Conservation (phyloP, 2,888 invertebrate species). For the Geophilus truncorum region DNA sequence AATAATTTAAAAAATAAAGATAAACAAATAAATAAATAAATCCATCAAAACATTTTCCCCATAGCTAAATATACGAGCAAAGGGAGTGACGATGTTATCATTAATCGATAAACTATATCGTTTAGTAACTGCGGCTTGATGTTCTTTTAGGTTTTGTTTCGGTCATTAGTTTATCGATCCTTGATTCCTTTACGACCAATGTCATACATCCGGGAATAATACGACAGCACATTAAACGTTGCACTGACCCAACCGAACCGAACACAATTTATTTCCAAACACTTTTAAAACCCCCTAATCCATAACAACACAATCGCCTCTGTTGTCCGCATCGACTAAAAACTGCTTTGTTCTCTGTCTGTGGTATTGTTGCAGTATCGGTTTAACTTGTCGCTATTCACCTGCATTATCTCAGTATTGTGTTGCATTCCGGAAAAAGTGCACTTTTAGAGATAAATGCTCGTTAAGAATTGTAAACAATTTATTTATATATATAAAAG, state of each 20-base stretch:
- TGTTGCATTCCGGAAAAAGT: too few species aligned
- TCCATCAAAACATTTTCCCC: too few species aligned
- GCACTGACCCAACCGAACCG: background rate
- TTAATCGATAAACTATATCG: conserved; percentile 21
- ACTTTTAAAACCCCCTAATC: background rate
- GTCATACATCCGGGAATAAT: conserved; percentile 27
- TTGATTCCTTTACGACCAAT: conserved; percentile 18
- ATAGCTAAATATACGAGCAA: background rate
- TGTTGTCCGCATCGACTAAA: too few species aligned
- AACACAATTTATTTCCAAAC: background rate
- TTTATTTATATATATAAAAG: too few species aligned
- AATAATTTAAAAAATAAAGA: too few species aligned
- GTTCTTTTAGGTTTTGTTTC: conserved; percentile 18
- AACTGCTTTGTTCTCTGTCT: too few species aligned
- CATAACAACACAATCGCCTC: background rate
- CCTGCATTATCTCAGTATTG: too few species aligned
- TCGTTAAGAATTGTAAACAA: too few species aligned
- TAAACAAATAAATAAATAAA: too few species aligned
- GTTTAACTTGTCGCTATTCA: too few species aligned
- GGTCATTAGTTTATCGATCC: conserved; percentile 16
- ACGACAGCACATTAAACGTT: conserved; percentile 7
- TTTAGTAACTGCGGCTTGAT: conserved; percentile 17
- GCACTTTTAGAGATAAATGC: too few species aligned
- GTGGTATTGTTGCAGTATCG: too few species aligned
- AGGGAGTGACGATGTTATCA: background rate